Base-by-base conservation (phyloP, 2,113 vertebrate genomes). In the Pungitius pungitius region DNA sequence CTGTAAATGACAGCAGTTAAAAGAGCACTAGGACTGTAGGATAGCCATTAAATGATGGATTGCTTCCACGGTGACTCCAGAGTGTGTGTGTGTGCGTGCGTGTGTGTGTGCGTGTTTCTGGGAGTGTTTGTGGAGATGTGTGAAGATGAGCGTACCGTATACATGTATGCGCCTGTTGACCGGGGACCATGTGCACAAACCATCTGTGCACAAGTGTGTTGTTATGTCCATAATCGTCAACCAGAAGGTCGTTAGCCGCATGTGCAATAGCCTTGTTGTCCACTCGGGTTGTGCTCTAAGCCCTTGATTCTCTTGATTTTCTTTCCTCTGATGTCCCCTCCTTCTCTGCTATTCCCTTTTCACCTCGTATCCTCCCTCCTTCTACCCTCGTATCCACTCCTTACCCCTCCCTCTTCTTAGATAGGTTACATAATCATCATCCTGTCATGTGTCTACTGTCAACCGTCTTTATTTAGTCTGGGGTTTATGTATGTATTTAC, bases 1-100 rank as follows among this genome's bases (percentile, higher is more conserved):
- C 81, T 85, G 71, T 80, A 88, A 90, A 92, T 85, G 88, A 81
- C 85, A 83, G 88, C 77, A 71, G 83, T 90, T 88, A 88, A 87
- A 91, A 88, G 76, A 82, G 73, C 89, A 88, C 90, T 90, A 87
- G 54, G 62, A 68, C 77, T 75, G 51, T 81, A 69, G 81, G 87
- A 74, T 67, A 27, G 59, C 75, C 49, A 55, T 73, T 81, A 63
- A 58, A 60, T 90, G 89, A 90, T 90, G 70, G 82, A 90, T 88
- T 56, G 76, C 80, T 43, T 56, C 66, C 43, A 54, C 52, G 17
- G 39, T 47, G 40, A 56, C 63, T 58, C 60, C 60, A 61, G 27
- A 18, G 35, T 80, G 39, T 84, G 72, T 69, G 49, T 71, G 63
- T 63, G 59, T 54, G 15, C 58, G 37, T 65, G 60, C 40, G 67